Evolutionary conservation across 2,888 invertebrate species (phyloP), one percentile per base, ranked within the genome.

Genomic region (Julus scandinavius): DNA sequence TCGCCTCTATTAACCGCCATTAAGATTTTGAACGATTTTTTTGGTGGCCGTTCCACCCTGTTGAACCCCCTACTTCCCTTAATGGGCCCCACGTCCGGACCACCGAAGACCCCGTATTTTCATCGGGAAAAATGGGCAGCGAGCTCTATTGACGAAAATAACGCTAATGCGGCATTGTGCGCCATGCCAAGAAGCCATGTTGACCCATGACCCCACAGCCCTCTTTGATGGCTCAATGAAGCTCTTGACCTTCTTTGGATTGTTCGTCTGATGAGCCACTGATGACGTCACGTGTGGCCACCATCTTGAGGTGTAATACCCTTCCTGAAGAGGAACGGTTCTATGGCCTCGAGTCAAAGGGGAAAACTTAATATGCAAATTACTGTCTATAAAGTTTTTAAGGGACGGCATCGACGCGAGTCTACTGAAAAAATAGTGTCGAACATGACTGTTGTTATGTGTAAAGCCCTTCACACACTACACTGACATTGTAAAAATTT

Each of bases 101-200:
- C 72, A 72, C 72, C 72, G n/a, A n/a, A 17, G 63, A 63, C 63
- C 63, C 63, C 63, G 58, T 63, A 63, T n/a, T 63, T 63, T 63
- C n/a, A n/a, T 63, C 9, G n/a, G 63, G 5, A 63, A 63, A 63
- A 63, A 20, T 5, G 63, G 63, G 20, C 63, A 9, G 20, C 72
- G 17, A 6, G 29, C 17, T 9, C 72, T 29, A 72, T 72, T 72
- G 72, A n/a, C 72, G 72, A 20, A 72, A 72, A 72, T 20, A 72
- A 72, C 72, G 72, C 72, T 72, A 72, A 72, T 72, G 72, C 29
- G 72, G 72, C 72, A 72, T 72, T 72, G 63, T 63, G 63, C 63
- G n/a, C 20, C 63, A 20, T 20, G 63, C 63, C 63, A 11, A 72
- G 72, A 72, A 72, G 72, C 72, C 72, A 72, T 29, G 29, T 72